Percentiles rank a stretch among this genome's conserved stretches.
Evolutionary conservation across 1,140 invertebrate genomes (phyloP).

Genomic region (Nilaparvata lugens): DNA sequence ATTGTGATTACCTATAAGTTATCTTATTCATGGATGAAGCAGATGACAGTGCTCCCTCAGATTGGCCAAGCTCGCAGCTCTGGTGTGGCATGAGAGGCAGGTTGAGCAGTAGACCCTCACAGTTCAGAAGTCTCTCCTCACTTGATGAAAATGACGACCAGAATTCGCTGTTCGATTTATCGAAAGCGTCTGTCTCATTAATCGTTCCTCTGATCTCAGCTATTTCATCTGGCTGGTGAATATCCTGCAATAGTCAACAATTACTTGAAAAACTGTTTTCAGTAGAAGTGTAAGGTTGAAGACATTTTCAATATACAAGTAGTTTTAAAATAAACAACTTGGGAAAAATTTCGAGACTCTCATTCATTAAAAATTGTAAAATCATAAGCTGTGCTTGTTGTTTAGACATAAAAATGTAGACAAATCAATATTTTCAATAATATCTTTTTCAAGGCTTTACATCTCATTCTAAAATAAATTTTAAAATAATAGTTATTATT

Average conservation of each 20-base stretch:
- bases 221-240: slow-evolving; percentile 44
- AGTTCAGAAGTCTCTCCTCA: slow-evolving; percentile 62
- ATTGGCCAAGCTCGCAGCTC: slow-evolving; percentile 38
- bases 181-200: slow-evolving; percentile 50
- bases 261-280: too few species aligned
- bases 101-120: slow-evolving; percentile 60
- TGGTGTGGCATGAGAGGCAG: slow-evolving; percentile 54
- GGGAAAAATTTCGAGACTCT: background rate
- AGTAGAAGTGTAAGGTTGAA: too few species aligned
- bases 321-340: background rate
- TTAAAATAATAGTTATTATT: too few species aligned
- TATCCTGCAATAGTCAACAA: slow-evolving; percentile 3
- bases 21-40: slow-evolving; percentile 49
- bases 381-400: too few species aligned
- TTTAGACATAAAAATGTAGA: too few species aligned
- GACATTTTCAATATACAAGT: too few species aligned
- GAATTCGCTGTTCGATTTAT: slow-evolving; percentile 62
- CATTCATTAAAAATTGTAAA: too few species aligned
- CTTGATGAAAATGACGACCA: slow-evolving; percentile 70
- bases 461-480: too few species aligned
- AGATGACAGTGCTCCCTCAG: slow-evolving; percentile 33
- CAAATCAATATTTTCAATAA: too few species aligned
- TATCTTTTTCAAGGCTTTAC: too few species aligned
- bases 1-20: slow-evolving; percentile 46
- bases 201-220: slow-evolving; percentile 45